Percentiles rank a stretch among this genome's conserved stretches.
phyloP scores from a whole-genome alignment of 1,140 invertebrate species.

The Drosophila mojavensis region DNA sequence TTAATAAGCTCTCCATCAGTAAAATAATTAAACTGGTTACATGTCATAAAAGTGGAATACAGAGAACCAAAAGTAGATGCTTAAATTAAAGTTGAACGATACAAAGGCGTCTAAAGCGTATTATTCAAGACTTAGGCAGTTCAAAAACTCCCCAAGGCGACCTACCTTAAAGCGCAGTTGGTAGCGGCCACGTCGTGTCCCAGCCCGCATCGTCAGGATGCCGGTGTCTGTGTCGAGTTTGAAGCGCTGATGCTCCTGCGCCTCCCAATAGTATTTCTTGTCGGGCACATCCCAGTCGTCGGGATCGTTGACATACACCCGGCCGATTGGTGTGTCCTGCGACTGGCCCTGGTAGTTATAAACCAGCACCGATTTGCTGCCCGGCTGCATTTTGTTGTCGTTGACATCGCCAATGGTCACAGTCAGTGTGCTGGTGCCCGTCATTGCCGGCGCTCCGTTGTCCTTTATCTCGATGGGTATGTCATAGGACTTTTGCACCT shows the following conservation, averaged over 20 bases:
- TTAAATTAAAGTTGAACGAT: too few relatives aligned
- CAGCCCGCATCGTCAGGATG: constrained; percentile 88
- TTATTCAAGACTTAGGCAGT: too few relatives aligned
- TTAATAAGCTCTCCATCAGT: too few relatives aligned
- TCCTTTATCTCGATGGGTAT: constrained; percentile 88
- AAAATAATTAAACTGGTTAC: too few relatives aligned
- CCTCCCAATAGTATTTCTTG: constrained; percentile 88
- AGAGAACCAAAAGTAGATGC: too few relatives aligned
- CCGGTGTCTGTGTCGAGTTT: constrained; percentile 87
- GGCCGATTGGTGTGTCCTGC: constrained; percentile 87
- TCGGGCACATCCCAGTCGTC: constrained; percentile 90
- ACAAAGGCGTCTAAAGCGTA: too few relatives aligned
- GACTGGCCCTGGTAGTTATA: constrained; percentile 89
- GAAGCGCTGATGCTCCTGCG: constrained; percentile 85
- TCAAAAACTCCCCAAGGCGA: too few relatives aligned
- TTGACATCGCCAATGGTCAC: constrained; percentile 89
- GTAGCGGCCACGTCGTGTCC: constrained; percentile 86
- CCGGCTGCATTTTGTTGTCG: constrained; percentile 89
- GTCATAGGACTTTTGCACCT: constrained; percentile 87
- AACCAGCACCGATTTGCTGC: constrained; percentile 88
- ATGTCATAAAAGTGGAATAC: too few relatives aligned
- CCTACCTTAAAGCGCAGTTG: constrained; percentile 86
- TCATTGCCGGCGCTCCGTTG: constrained; percentile 86
- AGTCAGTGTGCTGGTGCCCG: constrained; percentile 88
- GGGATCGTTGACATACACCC: constrained; percentile 88